Conservation (phyloP, 2,888 invertebrate genomes). For the Calliphora vomitoria region DNA sequence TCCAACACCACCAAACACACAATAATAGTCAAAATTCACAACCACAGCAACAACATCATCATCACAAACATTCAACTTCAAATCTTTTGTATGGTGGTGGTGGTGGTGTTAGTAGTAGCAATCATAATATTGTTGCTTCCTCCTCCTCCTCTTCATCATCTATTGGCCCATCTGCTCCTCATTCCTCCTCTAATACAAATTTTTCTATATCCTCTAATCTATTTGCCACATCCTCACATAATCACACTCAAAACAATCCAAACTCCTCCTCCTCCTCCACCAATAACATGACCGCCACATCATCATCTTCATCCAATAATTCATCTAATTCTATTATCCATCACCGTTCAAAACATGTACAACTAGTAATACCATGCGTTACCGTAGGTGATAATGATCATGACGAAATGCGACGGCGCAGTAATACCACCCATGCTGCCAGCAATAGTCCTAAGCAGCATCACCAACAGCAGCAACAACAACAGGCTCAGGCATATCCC, state of each 20-base stretch:
- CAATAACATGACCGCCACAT: conserved; percentile 52
- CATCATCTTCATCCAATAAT: conserved; percentile 65
- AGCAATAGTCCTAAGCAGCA: conserved; percentile 75
- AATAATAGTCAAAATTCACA: conserved; percentile 69
- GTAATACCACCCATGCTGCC: conserved; percentile 67
- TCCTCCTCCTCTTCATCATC: conserved; percentile 74
- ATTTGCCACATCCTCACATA: conserved; percentile 70
- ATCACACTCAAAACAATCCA: conserved; percentile 66
- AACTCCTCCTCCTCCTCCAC: conserved; percentile 68
- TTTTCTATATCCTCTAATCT: conserved; percentile 72
- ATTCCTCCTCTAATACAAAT: conserved; percentile 76
- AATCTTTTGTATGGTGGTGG: conserved; percentile 69
- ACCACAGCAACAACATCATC: conserved; percentile 65
- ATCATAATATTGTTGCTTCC: conserved; percentile 71
- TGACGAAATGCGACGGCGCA: conserved; percentile 86
- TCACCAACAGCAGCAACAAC: conserved; percentile 75
- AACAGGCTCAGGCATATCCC: conserved; percentile 76
- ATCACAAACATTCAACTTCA: conserved; percentile 72
- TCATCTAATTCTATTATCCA: conserved; percentile 72
- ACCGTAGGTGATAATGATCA: conserved; percentile 91
- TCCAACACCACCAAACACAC: conserved; percentile 78
- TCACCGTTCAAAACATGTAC: conserved; percentile 85
- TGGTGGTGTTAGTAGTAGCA: conserved; percentile 62
- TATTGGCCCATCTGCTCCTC: conserved; percentile 71
- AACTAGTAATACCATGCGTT: conserved; percentile 92